These are phyloP conservation scores for Anser cygnoides DNA, from an alignment of 2,113 vertebrate genomes.

Conservation along the genomic window DNA sequence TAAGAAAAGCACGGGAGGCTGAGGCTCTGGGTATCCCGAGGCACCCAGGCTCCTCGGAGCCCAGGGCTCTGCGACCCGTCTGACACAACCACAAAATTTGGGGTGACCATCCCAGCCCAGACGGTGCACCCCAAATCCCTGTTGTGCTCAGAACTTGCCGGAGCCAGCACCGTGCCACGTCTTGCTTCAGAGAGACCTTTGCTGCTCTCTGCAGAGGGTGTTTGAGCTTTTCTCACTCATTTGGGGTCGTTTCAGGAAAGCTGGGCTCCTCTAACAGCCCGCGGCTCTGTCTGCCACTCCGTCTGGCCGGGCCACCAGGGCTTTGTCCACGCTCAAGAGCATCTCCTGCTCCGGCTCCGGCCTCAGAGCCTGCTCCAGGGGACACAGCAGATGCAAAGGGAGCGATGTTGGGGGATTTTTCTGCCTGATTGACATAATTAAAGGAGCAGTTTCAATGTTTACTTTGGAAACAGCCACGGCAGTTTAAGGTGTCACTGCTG, in stretches of 20 bases:
- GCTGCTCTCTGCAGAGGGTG: background rate
- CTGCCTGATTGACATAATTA: slow-evolving; percentile 46
- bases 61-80: background rate
- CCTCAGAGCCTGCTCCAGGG: background rate
- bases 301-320: background rate
- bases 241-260: background rate
- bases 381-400: background rate
- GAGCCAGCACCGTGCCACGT: fast-evolving
- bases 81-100: background rate
- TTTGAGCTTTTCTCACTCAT: fast-evolving
- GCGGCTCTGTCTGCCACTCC: background rate
- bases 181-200: background rate
- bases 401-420: background rate
- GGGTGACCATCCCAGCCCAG: background rate
- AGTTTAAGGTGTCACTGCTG: slow-evolving; percentile 38
- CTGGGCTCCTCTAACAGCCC: fast-evolving
- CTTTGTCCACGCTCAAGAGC: background rate
- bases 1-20: background rate
- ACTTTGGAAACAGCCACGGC: slow-evolving; percentile 36
- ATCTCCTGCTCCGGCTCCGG: background rate
- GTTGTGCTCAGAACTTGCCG: background rate
- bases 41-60: background rate
- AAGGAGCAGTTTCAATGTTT: slow-evolving; percentile 63
- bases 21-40: background rate
- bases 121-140: too few species aligned